These are phyloP conservation scores for Drosophila triauraria DNA, from an alignment of 1,140 invertebrate species.

Conservation along the genomic window DNA sequence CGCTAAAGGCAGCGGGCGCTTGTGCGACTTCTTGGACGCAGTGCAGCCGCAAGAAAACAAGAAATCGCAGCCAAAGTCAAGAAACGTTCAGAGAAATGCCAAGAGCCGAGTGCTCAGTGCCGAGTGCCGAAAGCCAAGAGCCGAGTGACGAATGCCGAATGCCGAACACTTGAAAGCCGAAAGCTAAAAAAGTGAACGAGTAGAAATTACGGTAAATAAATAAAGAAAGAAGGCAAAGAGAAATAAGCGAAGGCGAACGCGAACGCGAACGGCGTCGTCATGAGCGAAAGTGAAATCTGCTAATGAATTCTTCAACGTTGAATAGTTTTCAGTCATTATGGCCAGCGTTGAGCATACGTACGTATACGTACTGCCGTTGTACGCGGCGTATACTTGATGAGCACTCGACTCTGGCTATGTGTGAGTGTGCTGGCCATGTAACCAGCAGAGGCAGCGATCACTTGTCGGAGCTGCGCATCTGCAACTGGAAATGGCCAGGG, in stretches of 20 bases:
- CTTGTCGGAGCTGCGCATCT: conserved; percentile 44
- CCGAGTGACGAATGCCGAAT: not conserved
- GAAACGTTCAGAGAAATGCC: conserved; percentile 36
- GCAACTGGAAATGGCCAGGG: conserved; percentile 30
- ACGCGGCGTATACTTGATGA: conserved; percentile 70
- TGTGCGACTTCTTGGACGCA: conserved; percentile 61
- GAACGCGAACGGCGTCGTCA: conserved; percentile 61
- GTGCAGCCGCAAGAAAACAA: conserved; percentile 40
- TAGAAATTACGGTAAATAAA: conserved; percentile 83
- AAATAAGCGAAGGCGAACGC: conserved; percentile 70
- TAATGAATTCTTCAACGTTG: conserved; percentile 85
- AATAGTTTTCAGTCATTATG: conserved; percentile 85
- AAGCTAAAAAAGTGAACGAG: conserved; percentile 73
- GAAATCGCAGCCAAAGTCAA: conserved; percentile 57
- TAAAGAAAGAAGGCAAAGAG: conserved; percentile 57
- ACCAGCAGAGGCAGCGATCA: conserved; percentile 39
- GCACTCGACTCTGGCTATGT: conserved; percentile 7
- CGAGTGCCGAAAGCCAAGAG: conserved; percentile 12
- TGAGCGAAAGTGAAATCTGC: conserved; percentile 85
- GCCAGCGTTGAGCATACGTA: conserved; percentile 41
- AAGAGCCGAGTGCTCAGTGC: conserved; percentile 10
- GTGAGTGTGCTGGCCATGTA: conserved; percentile 39
- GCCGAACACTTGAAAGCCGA: conserved; percentile 33
- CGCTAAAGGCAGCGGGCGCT: conserved; percentile 41
- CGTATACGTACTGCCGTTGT: conserved; percentile 40